Evolutionary conservation across 2,113 vertebrate species (phyloP), one percentile per base, ranked within the genome.

Genomic region (Hippocampus abdominalis): DNA sequence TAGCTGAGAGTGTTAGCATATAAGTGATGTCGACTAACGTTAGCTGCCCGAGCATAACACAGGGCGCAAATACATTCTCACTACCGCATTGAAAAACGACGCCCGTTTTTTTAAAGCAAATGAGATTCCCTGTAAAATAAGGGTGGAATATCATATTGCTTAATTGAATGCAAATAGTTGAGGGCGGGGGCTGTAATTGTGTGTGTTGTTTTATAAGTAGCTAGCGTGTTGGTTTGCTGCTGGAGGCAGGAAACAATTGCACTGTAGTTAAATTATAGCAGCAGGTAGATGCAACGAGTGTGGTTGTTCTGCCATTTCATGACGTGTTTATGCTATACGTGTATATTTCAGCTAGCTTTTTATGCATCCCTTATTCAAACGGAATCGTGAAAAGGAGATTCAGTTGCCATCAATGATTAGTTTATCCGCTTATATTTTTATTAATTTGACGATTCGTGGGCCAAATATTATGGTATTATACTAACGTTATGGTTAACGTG

Each of bases 131-230:
- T 25, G 32, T 6, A 20, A 63, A 49, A 29, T 20, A 8, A 32
- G 15, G 29, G 29, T 61, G 3, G 59, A 39, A 25, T 15, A 25
- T 27, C 27, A 12, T 25, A 64, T 13, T 64, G 62, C n/a, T 25
- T 46, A 25, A 64, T 27, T 5, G 32, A 44, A 63, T 27, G 66
- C n/a, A 15, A 57, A 63, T 20, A 20, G 40, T 73, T 40, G 20
- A 25, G 48, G 32, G 32, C 69, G 23, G 44, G 36, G 32, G 71
- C n/a, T 72, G 32, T 62, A 68, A 74, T 68, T 62, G 63, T 66
- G 64, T 72, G 79, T 78, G 70, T 80, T 81, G 79, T 86, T 73
- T 75, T 81, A 59, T 75, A 86, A 78, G 62, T 74, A 68, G 70
- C 74, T 62, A 61, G 54, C 69, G 59, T 23, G 1, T 8, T 62